phyloP scores from a whole-genome alignment of 2,113 vertebrate genomes.

The Seriola rivoliana region DNA sequence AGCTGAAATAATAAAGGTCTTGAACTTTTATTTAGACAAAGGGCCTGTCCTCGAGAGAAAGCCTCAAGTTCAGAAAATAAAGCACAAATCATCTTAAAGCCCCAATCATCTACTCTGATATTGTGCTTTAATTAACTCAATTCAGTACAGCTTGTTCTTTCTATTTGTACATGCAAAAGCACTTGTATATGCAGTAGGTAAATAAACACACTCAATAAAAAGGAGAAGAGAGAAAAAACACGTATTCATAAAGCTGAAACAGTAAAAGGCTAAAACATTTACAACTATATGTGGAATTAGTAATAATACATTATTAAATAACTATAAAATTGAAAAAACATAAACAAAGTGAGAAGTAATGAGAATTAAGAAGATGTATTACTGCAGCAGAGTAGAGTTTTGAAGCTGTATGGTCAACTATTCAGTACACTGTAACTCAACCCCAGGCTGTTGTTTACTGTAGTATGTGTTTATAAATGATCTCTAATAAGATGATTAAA shows the following conservation, averaged over 20 bases:
- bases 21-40: neutral
- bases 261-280: neutral
- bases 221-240: too few species aligned
- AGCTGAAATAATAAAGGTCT: too few species aligned
- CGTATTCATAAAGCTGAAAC: neutral
- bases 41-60: neutral
- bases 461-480: neutral
- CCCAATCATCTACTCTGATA: too few species aligned
- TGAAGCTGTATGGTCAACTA: too few species aligned
- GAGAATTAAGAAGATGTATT: too few species aligned
- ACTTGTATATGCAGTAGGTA: too few species aligned
- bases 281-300: neutral
- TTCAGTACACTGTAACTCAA: neutral
- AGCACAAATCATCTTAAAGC: neutral
- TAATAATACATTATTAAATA: neutral
- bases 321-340: neutral
- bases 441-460: neutral
- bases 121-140: too few species aligned
- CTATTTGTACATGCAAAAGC: too few species aligned
- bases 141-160: too few species aligned
- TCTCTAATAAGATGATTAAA: neutral
- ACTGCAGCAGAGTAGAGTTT: too few species aligned
- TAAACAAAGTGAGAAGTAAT: neutral
- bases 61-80: neutral
- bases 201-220: too few species aligned